Conservation (phyloP, 1,140 invertebrate species). For the Elysia chlorotica region DNA sequence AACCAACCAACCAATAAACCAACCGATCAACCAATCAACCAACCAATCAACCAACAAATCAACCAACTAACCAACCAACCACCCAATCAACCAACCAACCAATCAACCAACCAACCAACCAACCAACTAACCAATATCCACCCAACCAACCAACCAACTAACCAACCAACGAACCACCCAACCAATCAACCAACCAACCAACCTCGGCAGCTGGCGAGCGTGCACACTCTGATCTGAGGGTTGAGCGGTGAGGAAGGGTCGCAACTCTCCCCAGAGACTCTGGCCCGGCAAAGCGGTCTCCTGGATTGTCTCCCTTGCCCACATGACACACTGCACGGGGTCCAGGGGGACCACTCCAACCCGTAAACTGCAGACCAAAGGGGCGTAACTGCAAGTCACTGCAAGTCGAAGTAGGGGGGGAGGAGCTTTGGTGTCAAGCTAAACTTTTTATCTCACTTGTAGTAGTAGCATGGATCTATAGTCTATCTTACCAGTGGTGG, state of each 20-base stretch:
- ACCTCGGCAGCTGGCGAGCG: conserved; percentile 22
- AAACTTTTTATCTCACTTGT: neutral
- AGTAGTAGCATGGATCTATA: neutral
- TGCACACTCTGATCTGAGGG: conserved; percentile 24
- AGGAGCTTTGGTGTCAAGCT: neutral
- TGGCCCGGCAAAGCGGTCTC: conserved; percentile 15
- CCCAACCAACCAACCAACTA: neutral
- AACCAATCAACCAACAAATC: neutral
- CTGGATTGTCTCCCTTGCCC: conserved; percentile 32
- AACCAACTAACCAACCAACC: neutral
- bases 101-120: neutral
- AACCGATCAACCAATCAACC: neutral
- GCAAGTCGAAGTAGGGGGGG: conserved; percentile 17
- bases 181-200: neutral
- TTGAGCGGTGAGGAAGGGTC: neutral
- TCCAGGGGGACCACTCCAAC: conserved; percentile 34
- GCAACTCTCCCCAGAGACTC: conserved; percentile 7
- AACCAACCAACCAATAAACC: neutral
- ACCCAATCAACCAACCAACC: neutral
- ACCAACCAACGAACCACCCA: neutral
- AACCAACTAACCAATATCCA: neutral
- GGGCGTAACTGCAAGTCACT: conserved; percentile 22
- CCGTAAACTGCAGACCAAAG: conserved; percentile 30
- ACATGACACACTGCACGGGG: conserved; percentile 31
- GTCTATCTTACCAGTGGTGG: neutral